Evolutionary conservation across 2,888 invertebrate species (phyloP).

Genomic region (Scaptomyza polygonia): DNA sequence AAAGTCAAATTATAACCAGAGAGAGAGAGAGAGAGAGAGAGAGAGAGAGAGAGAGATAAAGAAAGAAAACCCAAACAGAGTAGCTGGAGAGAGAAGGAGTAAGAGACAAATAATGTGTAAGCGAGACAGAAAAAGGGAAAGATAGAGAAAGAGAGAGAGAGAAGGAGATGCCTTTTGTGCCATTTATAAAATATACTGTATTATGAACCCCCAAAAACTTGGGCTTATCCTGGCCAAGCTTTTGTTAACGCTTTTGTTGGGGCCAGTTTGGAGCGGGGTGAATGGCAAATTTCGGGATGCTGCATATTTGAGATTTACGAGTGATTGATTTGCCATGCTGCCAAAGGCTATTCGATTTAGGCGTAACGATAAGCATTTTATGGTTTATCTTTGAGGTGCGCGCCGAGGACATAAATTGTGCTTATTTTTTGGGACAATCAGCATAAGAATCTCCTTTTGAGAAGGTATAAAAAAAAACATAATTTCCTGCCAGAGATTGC

Average conservation of each 20-base stretch:
- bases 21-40: slow-evolving; percentile 1
- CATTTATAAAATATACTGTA: slow-evolving; percentile 47
- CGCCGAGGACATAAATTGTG: slow-evolving; percentile 52
- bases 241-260: slow-evolving; percentile 39
- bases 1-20: slow-evolving; percentile 68
- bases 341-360: slow-evolving; percentile 65
- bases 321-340: slow-evolving; percentile 71
- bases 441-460: slow-evolving; percentile 31
- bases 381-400: slow-evolving; percentile 70
- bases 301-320: slow-evolving; percentile 61
- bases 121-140: background rate
- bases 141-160: background rate
- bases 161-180: slow-evolving; percentile 35
- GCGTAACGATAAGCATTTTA: slow-evolving; percentile 70
- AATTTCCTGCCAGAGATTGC: slow-evolving; percentile 80
- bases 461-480: slow-evolving; percentile 74
- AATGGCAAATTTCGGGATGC: slow-evolving; percentile 25
- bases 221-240: slow-evolving; percentile 44
- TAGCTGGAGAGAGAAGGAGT: background rate
- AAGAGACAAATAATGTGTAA: slow-evolving; percentile 1
- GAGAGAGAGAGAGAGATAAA: no score
- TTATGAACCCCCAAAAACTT: slow-evolving; percentile 59
- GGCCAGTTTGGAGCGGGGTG: background rate
- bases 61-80: background rate
- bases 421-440: background rate